Base-by-base conservation (phyloP, 2,797 vertebrate genomes). In the Tarsius wallacei region DNA sequence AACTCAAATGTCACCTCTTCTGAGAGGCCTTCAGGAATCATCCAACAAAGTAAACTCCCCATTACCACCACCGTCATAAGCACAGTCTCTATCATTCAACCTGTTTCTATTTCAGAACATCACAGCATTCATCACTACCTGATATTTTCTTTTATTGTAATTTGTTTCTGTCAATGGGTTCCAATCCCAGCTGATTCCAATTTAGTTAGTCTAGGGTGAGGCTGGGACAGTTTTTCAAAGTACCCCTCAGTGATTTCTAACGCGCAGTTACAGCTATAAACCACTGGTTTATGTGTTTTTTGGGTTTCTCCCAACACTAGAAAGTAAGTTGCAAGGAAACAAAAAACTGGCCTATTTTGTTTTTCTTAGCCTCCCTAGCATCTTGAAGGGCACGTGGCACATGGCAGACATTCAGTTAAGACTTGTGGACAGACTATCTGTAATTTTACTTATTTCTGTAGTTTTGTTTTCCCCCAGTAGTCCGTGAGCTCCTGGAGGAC, bases 261-360 rank as follows among this genome's bases (percentile, higher is more conserved):
- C 61, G 53, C 36, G 76, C 31, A 94, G 19, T 10, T 28, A 83
- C 51, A 85, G 77, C 77, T 87, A 87, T 66, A 51, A 86, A 24
- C 42, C 59, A 47, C 55, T 64, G 51, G 63, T 80, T 90, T 87
- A 74, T 78, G 31, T 90, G 81, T 82, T 96, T 85, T 53, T 49
- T 86, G 19, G 63, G 36, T 89, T n/a, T 80, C 84, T 93, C 73
- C 36, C 83, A 91, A 96, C 42, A 73, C 64, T 84, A 57, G 70
- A 91, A 49, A 90, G 49, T 87, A 83, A 95, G 80, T 91, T 96
- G 83, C 76, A 93, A 95, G 87, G 74, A 96, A 97, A 94, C 93
- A 96, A 97, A 94, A 91, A 88, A 78, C n/a, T n/a, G 22, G 31
- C 7, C 49, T 28, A 5, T 84, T 94, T 91, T 70, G 74, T 91